These are phyloP conservation scores for Apodemus agrarius DNA, from an alignment of 2,797 vertebrate species.

Conservation along the genomic window DNA sequence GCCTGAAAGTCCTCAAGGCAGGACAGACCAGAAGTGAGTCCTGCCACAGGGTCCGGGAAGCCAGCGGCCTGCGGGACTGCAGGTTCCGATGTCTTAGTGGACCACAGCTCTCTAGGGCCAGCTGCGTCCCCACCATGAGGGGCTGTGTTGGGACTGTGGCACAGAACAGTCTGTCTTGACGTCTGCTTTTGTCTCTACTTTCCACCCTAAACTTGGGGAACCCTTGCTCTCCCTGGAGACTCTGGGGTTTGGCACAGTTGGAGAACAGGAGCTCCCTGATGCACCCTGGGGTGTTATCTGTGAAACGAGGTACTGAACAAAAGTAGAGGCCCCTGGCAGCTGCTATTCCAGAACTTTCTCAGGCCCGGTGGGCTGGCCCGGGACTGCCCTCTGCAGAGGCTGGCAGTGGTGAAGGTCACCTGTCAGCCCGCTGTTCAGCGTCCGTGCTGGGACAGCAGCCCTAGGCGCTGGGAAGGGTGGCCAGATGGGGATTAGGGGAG, in stretches of 20 bases:
- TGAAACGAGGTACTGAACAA: background rate
- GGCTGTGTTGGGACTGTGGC: too few relatives aligned
- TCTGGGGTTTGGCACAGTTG: background rate
- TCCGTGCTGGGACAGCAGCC: background rate
- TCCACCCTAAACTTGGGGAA: background rate
- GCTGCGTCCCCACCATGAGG: too few relatives aligned
- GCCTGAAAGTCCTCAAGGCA: background rate
- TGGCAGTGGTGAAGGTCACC: slow-evolving; percentile 69
- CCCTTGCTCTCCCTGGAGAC: background rate
- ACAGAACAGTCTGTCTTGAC: rapidly evolving
- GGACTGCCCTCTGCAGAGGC: background rate
- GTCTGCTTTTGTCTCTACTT: background rate
- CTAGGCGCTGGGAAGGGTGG: background rate
- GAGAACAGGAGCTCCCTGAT: background rate
- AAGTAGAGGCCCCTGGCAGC: background rate
- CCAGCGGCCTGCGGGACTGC: background rate
- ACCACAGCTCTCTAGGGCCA: background rate
- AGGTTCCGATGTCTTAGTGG: background rate
- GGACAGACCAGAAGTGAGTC: background rate
- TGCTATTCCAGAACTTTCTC: slow-evolving; percentile 8
- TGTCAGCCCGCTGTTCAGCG: slow-evolving; percentile 37
- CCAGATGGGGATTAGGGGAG: background rate
- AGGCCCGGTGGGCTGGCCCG: rapidly evolving
- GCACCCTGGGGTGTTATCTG: background rate
- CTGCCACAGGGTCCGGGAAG: background rate